Base-by-base conservation (phyloP, 2,797 vertebrate genomes). In the Lepidocolaptes lacrymiger region DNA sequence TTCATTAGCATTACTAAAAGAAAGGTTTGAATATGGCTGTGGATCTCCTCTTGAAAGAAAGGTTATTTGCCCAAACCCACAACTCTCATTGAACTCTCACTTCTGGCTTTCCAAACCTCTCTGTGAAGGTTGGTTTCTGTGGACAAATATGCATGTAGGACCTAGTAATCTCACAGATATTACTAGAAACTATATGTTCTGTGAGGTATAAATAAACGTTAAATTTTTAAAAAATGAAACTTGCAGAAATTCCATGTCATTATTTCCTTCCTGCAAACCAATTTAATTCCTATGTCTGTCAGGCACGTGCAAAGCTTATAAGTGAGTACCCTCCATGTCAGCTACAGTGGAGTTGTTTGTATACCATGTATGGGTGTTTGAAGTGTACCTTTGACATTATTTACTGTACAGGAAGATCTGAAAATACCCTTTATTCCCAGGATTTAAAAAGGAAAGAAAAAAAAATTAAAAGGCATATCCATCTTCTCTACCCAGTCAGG, bases 331-430 rank as follows among this genome's bases (percentile, higher is more conserved):
- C 28, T 58, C 9, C 37, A 69, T 12, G 9, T n/a, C n/a, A 37
- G 14, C 34, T 48, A 12, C 8, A 15, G 26, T 43, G 7, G 17
- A 77, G 8, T 28, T 49, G 2, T 46, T 55, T 16, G 11, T 41
- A 12, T 48, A 20, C 6, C 39, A 6, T 27, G 21, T 24, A 30
- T 0, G 1, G 0, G 8, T n/a, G 54, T 87, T 62, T 75, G 19
- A 66, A 30, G 8, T 34, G 4, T 46, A 52, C 9, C 8, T 80
- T 11, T 76, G 34, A 55, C 9, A 19, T 54, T 24, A 8, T 76
- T 76, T 63, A 37, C 6, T 14, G 15, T 39, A 26, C 20, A 63
- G 14, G 9, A 59, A 66, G 19, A 41, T 61, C 6, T 56, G 46
- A 39, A 81, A 59, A 51, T 28, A 32, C 0, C 2, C 1, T 55